These are phyloP conservation scores for Drosophila simulans DNA, from an alignment of 1,140 invertebrate genomes.

Conservation along the genomic window DNA sequence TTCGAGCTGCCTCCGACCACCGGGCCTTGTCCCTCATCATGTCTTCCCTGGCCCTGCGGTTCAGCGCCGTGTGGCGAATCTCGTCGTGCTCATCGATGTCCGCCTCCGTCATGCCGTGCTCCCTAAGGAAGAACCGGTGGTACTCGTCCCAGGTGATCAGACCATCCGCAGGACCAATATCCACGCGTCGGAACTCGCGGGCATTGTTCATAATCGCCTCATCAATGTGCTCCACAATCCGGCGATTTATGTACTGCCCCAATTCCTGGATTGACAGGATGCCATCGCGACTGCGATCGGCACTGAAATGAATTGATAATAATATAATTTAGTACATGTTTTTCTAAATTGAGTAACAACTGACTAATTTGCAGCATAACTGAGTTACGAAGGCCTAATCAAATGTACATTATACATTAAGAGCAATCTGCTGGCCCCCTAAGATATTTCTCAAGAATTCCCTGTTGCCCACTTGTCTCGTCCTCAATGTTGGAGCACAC, in stretches of 20 bases:
- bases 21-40: conserved; percentile 91
- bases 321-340: neutral
- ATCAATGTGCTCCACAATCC: conserved; percentile 91
- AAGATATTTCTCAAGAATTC: conserved; percentile 14
- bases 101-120: conserved; percentile 88
- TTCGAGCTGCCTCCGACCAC: conserved; percentile 91
- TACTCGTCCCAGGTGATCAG: conserved; percentile 92
- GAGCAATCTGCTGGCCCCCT: neutral
- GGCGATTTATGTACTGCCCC: conserved; percentile 89
- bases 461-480: conserved; percentile 15
- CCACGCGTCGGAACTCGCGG: conserved; percentile 89
- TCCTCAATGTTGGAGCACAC: neutral
- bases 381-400: conserved; percentile 20
- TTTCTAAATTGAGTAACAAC: conserved; percentile 1
- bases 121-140: conserved; percentile 89
- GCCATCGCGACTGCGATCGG: conserved; percentile 88
- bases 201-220: conserved; percentile 90
- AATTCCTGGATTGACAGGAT: conserved; percentile 88
- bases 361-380: conserved; percentile 7
- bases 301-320: conserved; percentile 85
- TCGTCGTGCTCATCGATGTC: conserved; percentile 89
- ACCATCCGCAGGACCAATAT: conserved; percentile 91
- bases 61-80: conserved; percentile 86
- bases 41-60: conserved; percentile 85
- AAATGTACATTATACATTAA: conserved; percentile 37